Base-by-base conservation (phyloP, 2,888 invertebrate species). In the Hipparchia semele region DNA sequence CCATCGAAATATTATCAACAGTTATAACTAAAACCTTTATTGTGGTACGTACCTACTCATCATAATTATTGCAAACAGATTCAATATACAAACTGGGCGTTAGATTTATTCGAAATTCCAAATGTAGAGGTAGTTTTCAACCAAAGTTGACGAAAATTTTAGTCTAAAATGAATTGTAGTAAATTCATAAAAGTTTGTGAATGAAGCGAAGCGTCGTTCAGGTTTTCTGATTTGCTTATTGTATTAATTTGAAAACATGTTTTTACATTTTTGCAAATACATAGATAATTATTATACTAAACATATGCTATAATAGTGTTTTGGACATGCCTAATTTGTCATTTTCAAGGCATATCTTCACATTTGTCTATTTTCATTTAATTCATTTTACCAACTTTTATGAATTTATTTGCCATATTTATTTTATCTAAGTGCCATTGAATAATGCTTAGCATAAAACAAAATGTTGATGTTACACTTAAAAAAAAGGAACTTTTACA, bases 71-170 rank as follows among this genome's bases (percentile, higher is more conserved):
- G 39, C 39, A 39, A 5, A 39, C 5, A 39, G 39, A 39, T 39
- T 39, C 3, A 39, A 39, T 39, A 5, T 4, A 39, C 39, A 39
- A 39, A 39, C 5, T 2, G 39, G 39, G 39, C 39, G 39, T 61
- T 66, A 71, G 61, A 67, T 10, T 6, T 68, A 61, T 70, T 59
- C 72, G 66, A 72, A 74, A 74, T 74, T 83, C 85, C 90, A 89
- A 91, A 90, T 87, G 87, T 92, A 93, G 92, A 83, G 83, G 87
- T 92, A 92, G 91, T 87, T 80, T 87, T 85, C 90, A 87, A 92
- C 93, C 93, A 94, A 94, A 94, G 93, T 87, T 91, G 86, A 85
- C 84, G 81, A 86, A 86, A 85, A 86, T 86, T 88, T 65, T 79
- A 89, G 80, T 80, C 77, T 80, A 75, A 75, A 73, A 72, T 69